phyloP scores from a whole-genome alignment of 2,888 invertebrate species.

The Steinernema carpocapsae region DNA sequence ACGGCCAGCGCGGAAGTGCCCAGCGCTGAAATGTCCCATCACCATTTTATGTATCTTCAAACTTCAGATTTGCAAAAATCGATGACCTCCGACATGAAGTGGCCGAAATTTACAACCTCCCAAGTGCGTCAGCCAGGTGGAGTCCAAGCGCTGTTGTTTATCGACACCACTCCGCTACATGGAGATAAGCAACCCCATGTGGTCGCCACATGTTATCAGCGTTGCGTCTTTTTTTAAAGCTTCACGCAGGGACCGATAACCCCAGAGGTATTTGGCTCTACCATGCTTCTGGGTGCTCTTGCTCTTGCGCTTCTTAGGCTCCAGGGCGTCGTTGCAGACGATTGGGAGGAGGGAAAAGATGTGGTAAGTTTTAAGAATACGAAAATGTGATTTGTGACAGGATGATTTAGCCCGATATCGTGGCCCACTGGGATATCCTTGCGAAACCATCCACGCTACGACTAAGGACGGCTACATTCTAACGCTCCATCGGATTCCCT shows the following conservation, averaged over 20 bases:
- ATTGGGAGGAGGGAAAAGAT: neutral
- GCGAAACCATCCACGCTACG: conserved; percentile 71
- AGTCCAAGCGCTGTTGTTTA: too few relatives aligned
- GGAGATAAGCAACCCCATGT: neutral
- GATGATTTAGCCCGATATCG: conserved; percentile 66
- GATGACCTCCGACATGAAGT: too few relatives aligned
- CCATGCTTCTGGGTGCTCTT: conserved; percentile 16
- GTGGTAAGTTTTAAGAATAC: neutral
- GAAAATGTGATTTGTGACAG: neutral
- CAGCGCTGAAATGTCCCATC: too few relatives aligned
- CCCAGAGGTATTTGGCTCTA: conserved; percentile 41
- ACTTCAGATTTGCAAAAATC: too few relatives aligned
- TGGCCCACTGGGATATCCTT: conserved; percentile 71
- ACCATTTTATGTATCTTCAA: too few relatives aligned
- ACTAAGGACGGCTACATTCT: conserved; percentile 72
- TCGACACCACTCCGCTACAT: too few relatives aligned
- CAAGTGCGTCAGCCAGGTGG: too few relatives aligned
- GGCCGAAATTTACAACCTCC: too few relatives aligned
- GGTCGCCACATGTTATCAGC: neutral
- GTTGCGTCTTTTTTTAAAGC: conserved; percentile 33
- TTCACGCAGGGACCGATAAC: neutral
- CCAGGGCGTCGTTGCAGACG: neutral
- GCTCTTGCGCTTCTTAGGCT: neutral
- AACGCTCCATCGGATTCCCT: conserved; percentile 73
- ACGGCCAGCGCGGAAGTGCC: too few relatives aligned